phyloP scores from a whole-genome alignment of 1,140 invertebrate genomes.

The Contarinia nasturtii region DNA sequence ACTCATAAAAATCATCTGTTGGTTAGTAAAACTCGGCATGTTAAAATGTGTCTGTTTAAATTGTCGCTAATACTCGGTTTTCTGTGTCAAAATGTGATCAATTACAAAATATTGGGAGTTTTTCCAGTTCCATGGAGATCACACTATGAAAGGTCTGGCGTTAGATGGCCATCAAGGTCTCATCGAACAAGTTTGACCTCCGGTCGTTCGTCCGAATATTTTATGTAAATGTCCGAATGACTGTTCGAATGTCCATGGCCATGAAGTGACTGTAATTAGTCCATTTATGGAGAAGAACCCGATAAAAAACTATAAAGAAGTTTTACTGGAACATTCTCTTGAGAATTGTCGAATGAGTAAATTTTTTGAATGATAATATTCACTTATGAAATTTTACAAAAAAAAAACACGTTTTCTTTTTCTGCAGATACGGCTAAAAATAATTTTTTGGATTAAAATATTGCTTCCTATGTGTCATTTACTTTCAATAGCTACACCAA shows the following conservation, averaged over 20 bases:
- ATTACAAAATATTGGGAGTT: slow-evolving; percentile 19
- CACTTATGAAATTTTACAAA: neutral
- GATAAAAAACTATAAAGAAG: slow-evolving; percentile 17
- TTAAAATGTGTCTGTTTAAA: no score
- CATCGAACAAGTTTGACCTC: no score
- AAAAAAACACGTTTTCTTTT: no score
- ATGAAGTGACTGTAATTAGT: slow-evolving; percentile 27
- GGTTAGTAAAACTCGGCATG: no score
- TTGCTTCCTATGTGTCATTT: slow-evolving; percentile 19
- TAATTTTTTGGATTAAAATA: slow-evolving; percentile 3
- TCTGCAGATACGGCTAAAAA: no score
- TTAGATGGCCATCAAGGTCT: slow-evolving; percentile 25
- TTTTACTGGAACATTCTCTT: neutral
- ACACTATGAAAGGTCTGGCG: slow-evolving; percentile 28
- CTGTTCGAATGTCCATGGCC: slow-evolving; percentile 22
- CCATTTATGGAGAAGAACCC: slow-evolving; percentile 17
- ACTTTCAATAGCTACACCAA: slow-evolving; percentile 13
- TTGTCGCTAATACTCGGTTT: no score
- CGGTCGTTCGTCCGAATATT: no score
- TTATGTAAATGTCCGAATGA: no score
- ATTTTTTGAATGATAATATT: neutral
- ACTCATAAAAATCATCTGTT: no score
- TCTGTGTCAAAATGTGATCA: neutral
- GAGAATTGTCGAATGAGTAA: neutral
- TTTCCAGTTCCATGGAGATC: slow-evolving; percentile 29